phyloP scores from a whole-genome alignment of 1,140 invertebrate species.

The Campodea augens region DNA sequence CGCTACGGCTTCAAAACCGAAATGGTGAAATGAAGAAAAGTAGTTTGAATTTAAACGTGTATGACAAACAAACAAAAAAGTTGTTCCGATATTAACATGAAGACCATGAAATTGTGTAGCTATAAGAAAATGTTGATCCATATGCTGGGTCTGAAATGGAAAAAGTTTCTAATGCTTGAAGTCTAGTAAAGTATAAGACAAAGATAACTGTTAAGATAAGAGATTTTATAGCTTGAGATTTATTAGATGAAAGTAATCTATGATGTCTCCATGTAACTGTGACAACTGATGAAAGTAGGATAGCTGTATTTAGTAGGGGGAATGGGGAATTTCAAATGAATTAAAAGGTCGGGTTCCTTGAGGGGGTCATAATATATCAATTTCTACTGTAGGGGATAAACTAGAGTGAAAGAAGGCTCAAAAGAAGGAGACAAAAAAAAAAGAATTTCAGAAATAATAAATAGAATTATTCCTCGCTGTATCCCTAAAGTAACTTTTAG shows the following conservation, averaged over 20 bases:
- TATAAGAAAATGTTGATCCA: constrained; percentile 45
- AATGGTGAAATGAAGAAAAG: constrained; percentile 38
- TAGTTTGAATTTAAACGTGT: constrained; percentile 29
- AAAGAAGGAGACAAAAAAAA: constrained; percentile 41
- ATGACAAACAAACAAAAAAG: constrained; percentile 35
- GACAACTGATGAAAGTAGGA: constrained; percentile 33
- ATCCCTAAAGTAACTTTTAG: constrained; percentile 25
- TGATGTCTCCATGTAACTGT: constrained; percentile 35
- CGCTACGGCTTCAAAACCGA: constrained; percentile 45
- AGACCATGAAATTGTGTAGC: constrained; percentile 49
- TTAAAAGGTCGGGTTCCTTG: constrained; percentile 35
- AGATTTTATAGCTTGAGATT: constrained; percentile 22
- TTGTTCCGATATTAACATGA: constrained; percentile 46
- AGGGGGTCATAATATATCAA: constrained; percentile 36
- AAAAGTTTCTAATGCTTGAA: constrained; percentile 28
- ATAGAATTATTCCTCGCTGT: constrained; percentile 37
- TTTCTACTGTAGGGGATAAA: constrained; percentile 35
- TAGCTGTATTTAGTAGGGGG: constrained; percentile 37
- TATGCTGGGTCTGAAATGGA: constrained; percentile 36
- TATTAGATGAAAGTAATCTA: constrained; percentile 30
- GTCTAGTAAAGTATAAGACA: constrained; percentile 29
- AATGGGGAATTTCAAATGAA: constrained; percentile 32
- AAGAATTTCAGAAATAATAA: constrained; percentile 40
- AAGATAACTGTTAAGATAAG: constrained; percentile 32
- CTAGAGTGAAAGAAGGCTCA: constrained; percentile 42